Percentiles rank a stretch among this genome's conserved stretches.
These are phyloP conservation scores for Spondyliosoma cantharus DNA, from an alignment of 2,797 vertebrate species.

Conservation along the genomic window DNA sequence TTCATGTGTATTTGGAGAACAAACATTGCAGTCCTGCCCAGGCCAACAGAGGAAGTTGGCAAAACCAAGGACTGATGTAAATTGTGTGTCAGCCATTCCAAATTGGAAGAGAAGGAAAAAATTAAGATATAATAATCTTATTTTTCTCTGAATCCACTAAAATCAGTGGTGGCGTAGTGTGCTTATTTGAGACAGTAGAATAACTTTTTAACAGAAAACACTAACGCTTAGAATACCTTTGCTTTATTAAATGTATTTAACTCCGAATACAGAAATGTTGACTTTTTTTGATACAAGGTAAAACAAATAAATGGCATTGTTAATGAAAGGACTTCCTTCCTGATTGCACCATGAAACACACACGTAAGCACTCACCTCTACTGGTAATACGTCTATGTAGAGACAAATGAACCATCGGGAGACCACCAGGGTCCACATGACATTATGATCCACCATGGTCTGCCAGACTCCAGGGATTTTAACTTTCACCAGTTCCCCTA, in stretches of 20 bases:
- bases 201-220: not conserved
- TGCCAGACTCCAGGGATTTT: slow-evolving; percentile 90
- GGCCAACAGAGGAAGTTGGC: slow-evolving; percentile 10
- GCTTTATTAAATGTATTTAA: not conserved
- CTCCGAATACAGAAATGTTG: not conserved
- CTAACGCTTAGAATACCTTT: not conserved
- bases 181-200: not conserved
- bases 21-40: slow-evolving; percentile 6
- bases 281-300: too few species aligned
- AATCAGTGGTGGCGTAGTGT: not conserved
- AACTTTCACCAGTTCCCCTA: slow-evolving; percentile 91
- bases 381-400: slow-evolving; percentile 93
- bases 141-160: not conserved
- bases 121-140: not conserved
- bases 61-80: slow-evolving; percentile 10
- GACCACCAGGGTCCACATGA: slow-evolving; percentile 94
- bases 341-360: not conserved
- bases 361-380: slow-evolving; percentile 86
- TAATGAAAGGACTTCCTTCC: not conserved
- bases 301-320: not conserved
- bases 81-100: not conserved
- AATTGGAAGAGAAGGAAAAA: not conserved
- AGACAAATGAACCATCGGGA: slow-evolving; percentile 98
- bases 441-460: slow-evolving; percentile 88
- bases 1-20: slow-evolving; percentile 28